Conservation (phyloP, 2,113 vertebrate genomes). For the Eretmochelys imbricata region DNA sequence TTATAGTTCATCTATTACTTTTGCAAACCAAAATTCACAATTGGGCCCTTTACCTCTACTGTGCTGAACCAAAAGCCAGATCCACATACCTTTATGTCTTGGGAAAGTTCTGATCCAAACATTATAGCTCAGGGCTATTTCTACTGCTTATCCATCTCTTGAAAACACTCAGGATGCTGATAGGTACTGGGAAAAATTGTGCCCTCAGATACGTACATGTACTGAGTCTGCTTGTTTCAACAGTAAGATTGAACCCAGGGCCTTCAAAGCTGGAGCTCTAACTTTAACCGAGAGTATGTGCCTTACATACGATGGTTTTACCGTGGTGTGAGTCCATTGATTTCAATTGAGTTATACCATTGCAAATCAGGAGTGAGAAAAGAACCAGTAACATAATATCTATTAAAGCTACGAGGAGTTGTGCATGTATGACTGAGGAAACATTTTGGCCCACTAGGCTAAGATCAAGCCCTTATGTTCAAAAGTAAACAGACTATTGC, state of each 20-base stretch:
- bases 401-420: background rate
- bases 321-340: background rate
- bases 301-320: background rate
- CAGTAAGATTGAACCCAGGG: background rate
- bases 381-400: background rate
- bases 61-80: background rate
- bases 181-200: background rate
- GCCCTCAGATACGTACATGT: background rate
- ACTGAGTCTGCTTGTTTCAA: background rate
- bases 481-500: background rate
- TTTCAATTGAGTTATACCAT: background rate
- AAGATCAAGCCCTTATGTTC: background rate
- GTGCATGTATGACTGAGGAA: background rate
- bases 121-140: background rate
- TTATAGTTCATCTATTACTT: rapidly evolving
- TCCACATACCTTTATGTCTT: background rate
- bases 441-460: background rate
- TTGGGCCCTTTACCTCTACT: background rate
- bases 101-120: background rate
- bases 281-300: too few species aligned
- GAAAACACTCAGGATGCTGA: background rate
- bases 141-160: background rate
- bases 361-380: background rate
- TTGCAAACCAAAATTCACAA: background rate
- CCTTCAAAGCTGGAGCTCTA: background rate